Evolutionary conservation across 2,113 vertebrate genomes (phyloP), one percentile per base, ranked within the genome.

Genomic region (Acrocephalus kingi): DNA sequence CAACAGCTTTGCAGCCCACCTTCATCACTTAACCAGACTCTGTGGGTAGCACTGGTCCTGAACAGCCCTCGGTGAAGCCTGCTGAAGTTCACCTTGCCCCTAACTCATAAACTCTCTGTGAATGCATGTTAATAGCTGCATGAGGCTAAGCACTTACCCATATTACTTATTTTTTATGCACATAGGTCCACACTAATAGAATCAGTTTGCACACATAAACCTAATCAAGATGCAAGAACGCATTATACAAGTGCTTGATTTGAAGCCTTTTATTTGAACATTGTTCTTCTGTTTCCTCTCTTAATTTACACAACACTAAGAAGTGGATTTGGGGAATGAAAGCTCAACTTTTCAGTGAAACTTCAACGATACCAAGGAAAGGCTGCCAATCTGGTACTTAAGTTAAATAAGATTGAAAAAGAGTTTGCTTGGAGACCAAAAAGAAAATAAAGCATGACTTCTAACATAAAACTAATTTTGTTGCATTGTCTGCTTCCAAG

Each of bases 401-500:
- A 87, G 22, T 78, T 49, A 95, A 92, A 14, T 76, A 68, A 87
- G 54, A 91, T 58, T 0, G 0, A 94, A 72, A 28, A 52, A 72
- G 4, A 88, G 75, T 58, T 67, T 67, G 45, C 45, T 94, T 30
- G 20, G 69, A 88, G 59, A 28, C 41, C 45, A 72, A 41, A 20
- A 90, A 30, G 71, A 94, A 94, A 95, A 95, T 35, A 90, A 90
- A 87, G 25, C 21, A 17, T 87, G 55, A 84, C 72, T 87, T 87
- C 72, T 61, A 83, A 83, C 58, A 23, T 13, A 72, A 85, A 83
- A 51, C 75, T 61, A 62, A 90, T 68, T 82, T 67, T 48, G 30
- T 62, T 72, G n/a, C 39, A 83, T 22, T 87, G 64, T 15, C 67
- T 63, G 31, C 46, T 85, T 68, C 37, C 58, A 91, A 88, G 39